Conservation (phyloP, 2,888 invertebrate species). For the Drosophila formosana region DNA sequence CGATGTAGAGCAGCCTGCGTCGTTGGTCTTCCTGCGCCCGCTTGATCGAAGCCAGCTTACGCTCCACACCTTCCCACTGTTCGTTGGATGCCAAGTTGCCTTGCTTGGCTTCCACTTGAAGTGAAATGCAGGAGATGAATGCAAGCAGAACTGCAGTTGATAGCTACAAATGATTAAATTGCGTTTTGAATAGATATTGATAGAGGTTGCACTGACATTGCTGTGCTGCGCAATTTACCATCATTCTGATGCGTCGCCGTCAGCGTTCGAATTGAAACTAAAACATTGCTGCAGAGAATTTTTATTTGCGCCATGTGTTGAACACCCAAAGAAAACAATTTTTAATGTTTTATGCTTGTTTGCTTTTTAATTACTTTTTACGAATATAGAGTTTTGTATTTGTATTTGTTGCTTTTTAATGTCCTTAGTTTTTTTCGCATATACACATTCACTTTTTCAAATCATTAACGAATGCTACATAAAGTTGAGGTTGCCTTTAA, state of each 20-base stretch:
- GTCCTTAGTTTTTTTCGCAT: constrained; percentile 58
- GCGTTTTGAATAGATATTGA: background rate
- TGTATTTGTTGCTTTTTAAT: constrained; percentile 57
- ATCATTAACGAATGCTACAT: constrained; percentile 45
- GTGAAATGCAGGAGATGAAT: constrained; percentile 26
- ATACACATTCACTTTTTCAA: constrained; percentile 41
- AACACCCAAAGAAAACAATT: constrained; percentile 21
- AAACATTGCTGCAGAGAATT: background rate
- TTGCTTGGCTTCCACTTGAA: background rate
- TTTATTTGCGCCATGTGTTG: constrained; percentile 42
- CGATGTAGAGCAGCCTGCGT: constrained; percentile 82
- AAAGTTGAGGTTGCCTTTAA: constrained; percentile 30
- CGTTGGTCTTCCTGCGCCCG: constrained; percentile 79
- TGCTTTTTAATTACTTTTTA: constrained; percentile 59
- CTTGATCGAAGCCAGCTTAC: constrained; percentile 86
- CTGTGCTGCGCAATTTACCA: constrained; percentile 34
- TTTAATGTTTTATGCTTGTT: constrained; percentile 35
- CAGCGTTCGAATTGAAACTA: constrained; percentile 23
- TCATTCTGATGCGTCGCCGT: constrained; percentile 23
- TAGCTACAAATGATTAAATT: constrained; percentile 38
- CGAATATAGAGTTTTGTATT: constrained; percentile 70
- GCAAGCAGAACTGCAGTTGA: constrained; percentile 46
- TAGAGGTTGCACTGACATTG: no score
- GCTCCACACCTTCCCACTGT: constrained; percentile 85
- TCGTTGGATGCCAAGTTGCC: background rate